A percentile compares a stretch with the other conserved stretches of the same genome.
Evolutionary conservation across 2,113 vertebrate species (phyloP).

Genomic region (Narcine bancroftii): DNA sequence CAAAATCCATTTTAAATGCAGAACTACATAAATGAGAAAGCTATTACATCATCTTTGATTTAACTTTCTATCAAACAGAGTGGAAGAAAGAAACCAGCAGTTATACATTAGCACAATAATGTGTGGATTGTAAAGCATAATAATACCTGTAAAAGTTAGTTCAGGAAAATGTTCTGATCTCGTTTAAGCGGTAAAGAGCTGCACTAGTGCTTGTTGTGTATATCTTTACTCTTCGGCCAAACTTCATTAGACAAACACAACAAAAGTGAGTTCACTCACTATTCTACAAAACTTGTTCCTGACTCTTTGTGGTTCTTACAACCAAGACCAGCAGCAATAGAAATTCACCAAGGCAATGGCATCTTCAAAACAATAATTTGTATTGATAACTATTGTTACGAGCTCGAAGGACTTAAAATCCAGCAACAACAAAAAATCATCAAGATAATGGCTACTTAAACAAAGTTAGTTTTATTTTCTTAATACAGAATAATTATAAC

Average conservation of each 20-base stretch:
- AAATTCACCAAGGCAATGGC: too few relatives aligned
- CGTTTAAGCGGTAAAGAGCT: not conserved
- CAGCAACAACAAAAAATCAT: too few relatives aligned
- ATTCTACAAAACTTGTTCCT: not conserved
- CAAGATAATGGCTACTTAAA: too few relatives aligned
- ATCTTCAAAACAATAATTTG: too few relatives aligned
- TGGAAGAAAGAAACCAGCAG: not conserved
- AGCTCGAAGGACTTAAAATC: too few relatives aligned
- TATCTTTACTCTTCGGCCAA: too few relatives aligned
- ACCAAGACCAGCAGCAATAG: too few relatives aligned
- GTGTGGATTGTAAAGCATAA: not conserved
- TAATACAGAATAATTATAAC: too few relatives aligned
- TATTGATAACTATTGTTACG: too few relatives aligned
- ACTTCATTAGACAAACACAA: not conserved
- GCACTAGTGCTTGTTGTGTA: not conserved
- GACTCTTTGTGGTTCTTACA: not conserved
- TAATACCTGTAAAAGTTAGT: not conserved
- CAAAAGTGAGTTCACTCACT: not conserved
- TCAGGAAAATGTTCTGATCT: not conserved
- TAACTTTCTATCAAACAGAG: conserved; percentile 4
- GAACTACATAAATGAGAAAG: not conserved
- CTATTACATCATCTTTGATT: conserved; percentile 11
- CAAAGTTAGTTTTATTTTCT: too few relatives aligned
- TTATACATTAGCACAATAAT: not conserved
- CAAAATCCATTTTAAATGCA: conserved; percentile 26